Percentiles rank a stretch among this genome's conserved stretches.
These are phyloP conservation scores for Chlorodrepanis virens DNA, from an alignment of 2,113 vertebrate species.

Conservation along the genomic window DNA sequence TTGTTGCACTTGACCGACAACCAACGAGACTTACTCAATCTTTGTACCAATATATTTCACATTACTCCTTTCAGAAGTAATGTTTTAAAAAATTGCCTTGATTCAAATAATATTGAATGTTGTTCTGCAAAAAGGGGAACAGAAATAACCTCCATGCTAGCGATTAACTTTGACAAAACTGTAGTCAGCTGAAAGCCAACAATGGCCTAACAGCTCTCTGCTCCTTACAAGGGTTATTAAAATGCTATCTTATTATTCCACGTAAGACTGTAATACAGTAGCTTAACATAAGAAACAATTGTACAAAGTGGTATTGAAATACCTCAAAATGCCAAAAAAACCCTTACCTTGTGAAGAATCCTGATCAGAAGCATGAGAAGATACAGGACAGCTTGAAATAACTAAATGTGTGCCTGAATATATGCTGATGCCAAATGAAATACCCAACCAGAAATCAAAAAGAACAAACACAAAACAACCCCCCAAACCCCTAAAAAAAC, in stretches of 20 bases:
- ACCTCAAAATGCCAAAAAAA: background rate
- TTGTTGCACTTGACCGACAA: conserved; percentile 63
- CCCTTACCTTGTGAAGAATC: background rate
- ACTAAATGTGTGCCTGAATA: background rate
- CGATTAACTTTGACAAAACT: background rate
- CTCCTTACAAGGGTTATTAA: conserved; percentile 2
- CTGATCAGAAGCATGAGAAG: conserved; percentile 13
- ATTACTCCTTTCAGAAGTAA: conserved; percentile 1
- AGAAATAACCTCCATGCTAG: background rate
- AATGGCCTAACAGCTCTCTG: background rate
- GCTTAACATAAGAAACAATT: conserved; percentile 42
- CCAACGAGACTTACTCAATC: conserved; percentile 25
- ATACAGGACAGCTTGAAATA: background rate
- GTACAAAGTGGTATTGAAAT: conserved; percentile 38
- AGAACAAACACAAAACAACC: background rate
- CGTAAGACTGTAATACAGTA: conserved; percentile 19
- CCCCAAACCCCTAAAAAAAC: background rate
- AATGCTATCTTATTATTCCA: conserved; percentile 24
- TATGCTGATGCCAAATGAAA: background rate
- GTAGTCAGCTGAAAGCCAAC: conserved; percentile 16
- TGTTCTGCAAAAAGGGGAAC: background rate
- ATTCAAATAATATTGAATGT: background rate
- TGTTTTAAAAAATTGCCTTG: conserved; percentile 22
- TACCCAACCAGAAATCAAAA: background rate
- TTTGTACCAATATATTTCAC: background rate